Evolutionary conservation across 2,888 invertebrate species (phyloP).

Genomic region (Drosophila dives): DNA sequence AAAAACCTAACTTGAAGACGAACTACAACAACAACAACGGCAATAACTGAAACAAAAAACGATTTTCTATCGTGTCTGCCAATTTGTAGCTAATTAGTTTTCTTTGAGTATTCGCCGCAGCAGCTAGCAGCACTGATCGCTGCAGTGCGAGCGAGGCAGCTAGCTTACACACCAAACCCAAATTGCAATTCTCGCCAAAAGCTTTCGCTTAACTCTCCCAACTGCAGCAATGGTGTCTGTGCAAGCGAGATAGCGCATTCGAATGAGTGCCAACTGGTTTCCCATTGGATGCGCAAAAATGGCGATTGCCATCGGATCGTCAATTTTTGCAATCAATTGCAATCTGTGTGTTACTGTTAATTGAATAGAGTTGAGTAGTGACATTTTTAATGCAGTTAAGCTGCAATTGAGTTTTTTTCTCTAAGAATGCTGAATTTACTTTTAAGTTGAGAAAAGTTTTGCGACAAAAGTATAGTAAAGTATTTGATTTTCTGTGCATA

Average conservation of each 20-base stretch:
- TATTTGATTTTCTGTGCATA: too few relatives aligned
- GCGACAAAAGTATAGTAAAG: too few relatives aligned
- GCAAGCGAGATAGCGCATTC: conserved; percentile 24
- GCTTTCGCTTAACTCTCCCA: conserved; percentile 27
- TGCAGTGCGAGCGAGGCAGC: conserved; percentile 34
- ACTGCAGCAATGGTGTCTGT: conserved; percentile 31
- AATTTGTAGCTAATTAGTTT: conserved; percentile 71
- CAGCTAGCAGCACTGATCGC: conserved; percentile 12
- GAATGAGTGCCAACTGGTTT: conserved; percentile 36
- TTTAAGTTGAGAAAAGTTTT: not conserved
- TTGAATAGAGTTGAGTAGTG: not conserved
- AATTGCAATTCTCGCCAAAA: conserved; percentile 35
- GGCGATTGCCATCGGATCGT: conserved; percentile 54
- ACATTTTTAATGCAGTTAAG: not conserved
- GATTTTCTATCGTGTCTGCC: conserved; percentile 61
- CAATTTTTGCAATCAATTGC: conserved; percentile 8
- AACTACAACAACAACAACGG: conserved; percentile 4
- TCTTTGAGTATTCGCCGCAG: conserved; percentile 57
- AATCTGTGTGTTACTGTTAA: conserved; percentile 10
- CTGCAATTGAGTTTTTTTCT: not conserved
- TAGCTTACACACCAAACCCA: not conserved
- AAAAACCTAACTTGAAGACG: not conserved
- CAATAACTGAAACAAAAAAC: conserved; percentile 17
- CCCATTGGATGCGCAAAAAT: conserved; percentile 72
- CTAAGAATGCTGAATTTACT: not conserved